Evolutionary conservation across 2,888 invertebrate genomes (phyloP).

Genomic region (Drosophila borborema): DNA sequence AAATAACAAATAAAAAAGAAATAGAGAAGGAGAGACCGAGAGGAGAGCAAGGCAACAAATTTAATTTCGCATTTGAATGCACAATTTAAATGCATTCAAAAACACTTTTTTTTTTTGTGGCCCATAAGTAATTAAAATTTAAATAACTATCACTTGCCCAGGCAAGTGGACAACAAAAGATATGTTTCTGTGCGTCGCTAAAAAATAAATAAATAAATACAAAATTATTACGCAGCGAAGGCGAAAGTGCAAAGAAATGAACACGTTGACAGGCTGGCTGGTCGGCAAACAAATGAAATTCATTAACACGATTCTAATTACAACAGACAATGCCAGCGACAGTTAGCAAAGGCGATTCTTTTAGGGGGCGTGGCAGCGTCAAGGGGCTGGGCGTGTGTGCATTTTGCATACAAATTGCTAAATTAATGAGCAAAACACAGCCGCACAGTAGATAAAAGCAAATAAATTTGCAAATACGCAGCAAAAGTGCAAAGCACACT

Average conservation of each 20-base stretch:
- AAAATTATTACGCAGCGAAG: slow-evolving; percentile 57
- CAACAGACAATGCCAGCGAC: slow-evolving; percentile 68
- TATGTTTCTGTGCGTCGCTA: slow-evolving; percentile 14
- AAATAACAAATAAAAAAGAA: slow-evolving; percentile 18
- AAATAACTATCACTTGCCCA: slow-evolving; percentile 70
- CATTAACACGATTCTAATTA: slow-evolving; percentile 81
- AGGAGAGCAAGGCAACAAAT: slow-evolving; percentile 58
- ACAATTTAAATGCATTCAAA: slow-evolving; percentile 71
- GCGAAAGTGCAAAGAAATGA: slow-evolving; percentile 53
- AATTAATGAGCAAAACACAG: slow-evolving; percentile 73
- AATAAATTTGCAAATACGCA: slow-evolving; percentile 56
- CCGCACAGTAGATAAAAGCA: slow-evolving; percentile 69
- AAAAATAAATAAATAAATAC: slow-evolving; percentile 43
- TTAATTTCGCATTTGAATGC: slow-evolving; percentile 79
- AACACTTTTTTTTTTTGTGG: slow-evolving; percentile 4
- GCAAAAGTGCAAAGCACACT: not conserved
- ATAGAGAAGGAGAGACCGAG: too few relatives aligned
- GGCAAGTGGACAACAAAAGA: slow-evolving; percentile 48
- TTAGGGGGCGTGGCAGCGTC: not conserved
- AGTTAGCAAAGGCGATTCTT: slow-evolving; percentile 8
- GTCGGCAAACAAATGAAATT: slow-evolving; percentile 74
- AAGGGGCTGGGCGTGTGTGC: slow-evolving; percentile 55
- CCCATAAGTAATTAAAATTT: slow-evolving; percentile 76
- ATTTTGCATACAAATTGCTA: slow-evolving; percentile 81
- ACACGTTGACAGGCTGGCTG: slow-evolving; percentile 53